Conservation (phyloP, 2,797 vertebrate genomes). For the Chanos chanos region DNA sequence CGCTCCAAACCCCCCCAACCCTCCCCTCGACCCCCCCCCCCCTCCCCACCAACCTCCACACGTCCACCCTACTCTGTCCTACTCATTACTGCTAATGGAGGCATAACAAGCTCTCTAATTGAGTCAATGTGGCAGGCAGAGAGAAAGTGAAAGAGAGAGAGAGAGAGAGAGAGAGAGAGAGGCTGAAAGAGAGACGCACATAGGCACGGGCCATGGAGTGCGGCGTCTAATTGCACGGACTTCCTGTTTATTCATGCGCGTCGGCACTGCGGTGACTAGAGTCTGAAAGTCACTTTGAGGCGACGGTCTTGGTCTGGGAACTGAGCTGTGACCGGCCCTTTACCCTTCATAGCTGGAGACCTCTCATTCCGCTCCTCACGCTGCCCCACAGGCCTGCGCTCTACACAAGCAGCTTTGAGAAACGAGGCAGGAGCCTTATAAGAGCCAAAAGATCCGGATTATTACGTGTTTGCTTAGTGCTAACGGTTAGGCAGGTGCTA, state of each 20-base stretch:
- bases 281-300: conserved; percentile 38
- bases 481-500: too few relatives aligned
- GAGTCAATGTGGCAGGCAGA: conserved; percentile 48
- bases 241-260: conserved; percentile 51
- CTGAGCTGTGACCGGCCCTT: too few relatives aligned
- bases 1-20: conserved; percentile 39
- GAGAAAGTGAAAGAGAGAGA: conserved; percentile 8
- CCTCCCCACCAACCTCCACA: conserved; percentile 21
- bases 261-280: conserved; percentile 25
- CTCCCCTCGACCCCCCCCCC: conserved; percentile 44
- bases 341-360: too few relatives aligned
- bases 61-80: conserved; percentile 44
- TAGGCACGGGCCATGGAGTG: conserved; percentile 36
- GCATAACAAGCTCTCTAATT: conserved; percentile 54
- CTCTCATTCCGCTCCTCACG: too few relatives aligned
- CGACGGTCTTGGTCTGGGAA: too few relatives aligned
- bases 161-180: conserved; percentile 11
- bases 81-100: conserved; percentile 59
- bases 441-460: too few relatives aligned
- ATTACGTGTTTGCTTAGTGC: too few relatives aligned
- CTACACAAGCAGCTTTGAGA: too few relatives aligned
- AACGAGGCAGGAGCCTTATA: too few relatives aligned
- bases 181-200: conserved; percentile 5
- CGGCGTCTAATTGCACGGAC: conserved; percentile 43
- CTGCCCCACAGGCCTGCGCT: too few relatives aligned